Evolutionary conservation across 2,797 vertebrate genomes (phyloP).

Genomic region (Podarcis siculus): DNA sequence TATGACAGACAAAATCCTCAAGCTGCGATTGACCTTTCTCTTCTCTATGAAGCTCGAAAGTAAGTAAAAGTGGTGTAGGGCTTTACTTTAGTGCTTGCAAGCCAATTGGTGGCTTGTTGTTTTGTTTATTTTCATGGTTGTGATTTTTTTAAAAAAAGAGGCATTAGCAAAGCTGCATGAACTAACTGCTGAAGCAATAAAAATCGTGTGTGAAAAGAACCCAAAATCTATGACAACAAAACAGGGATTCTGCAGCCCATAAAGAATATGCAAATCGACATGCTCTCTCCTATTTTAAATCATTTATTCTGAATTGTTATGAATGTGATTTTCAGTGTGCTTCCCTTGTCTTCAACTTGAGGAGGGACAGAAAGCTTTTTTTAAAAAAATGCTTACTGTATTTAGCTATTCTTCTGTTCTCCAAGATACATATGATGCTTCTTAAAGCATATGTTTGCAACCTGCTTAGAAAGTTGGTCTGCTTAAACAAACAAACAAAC

Average conservation of each 20-base stretch:
- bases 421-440: background rate
- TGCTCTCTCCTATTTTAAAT: background rate
- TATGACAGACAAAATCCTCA: conserved; percentile 54
- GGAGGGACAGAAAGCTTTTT: background rate
- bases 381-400: background rate
- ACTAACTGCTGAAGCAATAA: background rate
- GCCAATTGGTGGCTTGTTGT: background rate
- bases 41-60: conserved; percentile 28
- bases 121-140: background rate
- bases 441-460: background rate
- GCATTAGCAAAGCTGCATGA: background rate
- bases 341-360: background rate
- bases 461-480: background rate
- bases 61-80: conserved; percentile 10
- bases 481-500: too few species aligned
- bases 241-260: background rate
- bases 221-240: background rate
- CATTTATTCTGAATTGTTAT: background rate
- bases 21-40: conserved; percentile 56
- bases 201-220: background rate
- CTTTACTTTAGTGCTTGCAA: conserved; percentile 16
- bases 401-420: background rate
- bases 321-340: background rate
- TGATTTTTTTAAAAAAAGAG: background rate
- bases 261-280: background rate